Base-by-base conservation (phyloP, 2,113 vertebrate species). In the Dendropsophus ebraccatus region DNA sequence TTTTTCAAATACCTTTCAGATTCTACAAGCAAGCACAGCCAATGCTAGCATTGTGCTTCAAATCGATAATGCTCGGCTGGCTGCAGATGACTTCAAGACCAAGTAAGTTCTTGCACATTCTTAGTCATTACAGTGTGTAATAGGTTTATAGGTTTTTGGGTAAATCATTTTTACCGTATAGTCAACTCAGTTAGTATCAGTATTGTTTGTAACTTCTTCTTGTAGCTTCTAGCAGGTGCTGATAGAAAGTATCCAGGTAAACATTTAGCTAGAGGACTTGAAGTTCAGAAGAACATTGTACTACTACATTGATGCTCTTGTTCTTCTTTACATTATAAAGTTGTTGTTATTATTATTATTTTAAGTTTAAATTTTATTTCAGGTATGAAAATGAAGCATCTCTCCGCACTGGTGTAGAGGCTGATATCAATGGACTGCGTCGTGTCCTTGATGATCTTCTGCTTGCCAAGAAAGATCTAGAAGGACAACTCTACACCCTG, bases 21-120 rank as follows among this genome's bases (percentile, higher is more conserved):
- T 91, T 82, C 50, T 90, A 11, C 45, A 91, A 0, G 92, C 91
- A 77, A 89, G 91, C 74, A 88, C 89, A 6, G 88, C 92, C 47
- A 97, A 95, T 0, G 89, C 94, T 88, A 94, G 89, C 87, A 87
- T 92, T 0, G 35, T 95, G 70, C 84, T 97, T 28, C 76, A 91
- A 70, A 86, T 90, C 0, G 93, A 93, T 86, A 93, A 93, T 60
- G 91, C 91, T 76, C 91, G 91, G 80, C 87, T 95, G 88, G 90
- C 92, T 1, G 90, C 93, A 6, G 94, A 95, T 45, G 93, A 95
- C 87, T 94, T 94, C 89, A 89, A 90, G 73, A 92, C 88, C 88
- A 95, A 95, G 94, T 94, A 90, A 0, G 92, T 87, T 30, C 70
- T 84, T 6, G 69, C 2, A n/a, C 1, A 60, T 21, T 10, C 32